Base-by-base conservation (phyloP, 2,888 invertebrate genomes). In the Ommatoiulus sabulosus region DNA sequence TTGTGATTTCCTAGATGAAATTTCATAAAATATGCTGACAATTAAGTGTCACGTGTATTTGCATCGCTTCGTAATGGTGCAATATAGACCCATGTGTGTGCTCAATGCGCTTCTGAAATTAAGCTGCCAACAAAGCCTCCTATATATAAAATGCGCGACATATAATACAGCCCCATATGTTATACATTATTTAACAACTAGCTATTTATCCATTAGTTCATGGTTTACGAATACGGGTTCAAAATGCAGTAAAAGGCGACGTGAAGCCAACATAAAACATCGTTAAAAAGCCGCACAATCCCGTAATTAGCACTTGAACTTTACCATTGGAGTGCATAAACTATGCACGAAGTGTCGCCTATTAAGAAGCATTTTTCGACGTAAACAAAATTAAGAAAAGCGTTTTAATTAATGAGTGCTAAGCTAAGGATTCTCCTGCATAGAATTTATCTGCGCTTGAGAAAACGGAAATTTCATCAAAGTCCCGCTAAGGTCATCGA, bases 201-300 rank as follows among this genome's bases (percentile, higher is more conserved):
- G 52, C 52, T 52, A 52, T 52, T 52, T 52, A 52, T 52, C 52
- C 52, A 52, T 52, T 52, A 52, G 52, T 52, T 52, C 52, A 52
- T 52, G 52, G 52, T 52, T 52, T 52, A 52, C 52, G 52, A 52
- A 52, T 52, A 52, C 15, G 52, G 12, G 52, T 52, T 52, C 52
- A 52, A 52, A 52, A 52, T 12, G 52, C 52, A 52, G 52, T 52
- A 52, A 52, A 52, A 52, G 52, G 52, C 52, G 52, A 52, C 52
- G 52, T 52, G 52, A 52, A 4, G 12, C 52, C 52, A 52, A 52
- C 52, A 52, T 52, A 52, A 52, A 52, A 52, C 52, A 52, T 52
- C 52, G 52, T 52, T 52, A 52, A 52, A 52, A 52, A 52, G 52
- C 52, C 52, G 52, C 52, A 52, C 52, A 52, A 52, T 52, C 52